Evolutionary conservation across 1,140 invertebrate genomes (phyloP).

Genomic region (Sweltsa coloradensis): DNA sequence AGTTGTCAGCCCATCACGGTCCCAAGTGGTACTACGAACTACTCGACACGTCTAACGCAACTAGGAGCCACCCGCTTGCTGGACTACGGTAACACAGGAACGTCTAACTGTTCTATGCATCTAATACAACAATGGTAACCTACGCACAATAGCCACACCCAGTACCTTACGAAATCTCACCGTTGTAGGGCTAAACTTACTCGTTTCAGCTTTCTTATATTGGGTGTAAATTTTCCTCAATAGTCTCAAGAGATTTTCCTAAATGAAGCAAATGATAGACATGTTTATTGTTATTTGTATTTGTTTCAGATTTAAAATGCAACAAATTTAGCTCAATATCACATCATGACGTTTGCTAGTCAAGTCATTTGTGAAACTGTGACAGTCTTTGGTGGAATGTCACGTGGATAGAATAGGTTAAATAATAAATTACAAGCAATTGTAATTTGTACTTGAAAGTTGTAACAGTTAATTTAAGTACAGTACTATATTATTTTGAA

Average conservation of each 20-base stretch:
- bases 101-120: neutral
- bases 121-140: neutral
- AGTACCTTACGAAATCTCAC: no score
- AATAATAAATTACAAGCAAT: neutral
- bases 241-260: slow-evolving; percentile 15
- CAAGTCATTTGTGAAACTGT: no score
- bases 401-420: slow-evolving; percentile 4
- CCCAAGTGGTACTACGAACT: neutral
- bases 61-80: neutral
- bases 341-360: neutral
- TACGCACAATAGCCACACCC: no score
- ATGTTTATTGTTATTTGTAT: slow-evolving; percentile 5
- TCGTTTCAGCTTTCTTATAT: slow-evolving; percentile 15
- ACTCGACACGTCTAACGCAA: neutral
- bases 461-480: no score
- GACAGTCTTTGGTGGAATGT: no score
- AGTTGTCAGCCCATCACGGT: neutral
- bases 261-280: slow-evolving; percentile 12
- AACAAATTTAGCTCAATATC: neutral
- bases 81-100: neutral
- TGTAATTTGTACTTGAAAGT: neutral
- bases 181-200: no score
- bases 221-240: slow-evolving; percentile 17
- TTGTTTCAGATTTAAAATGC: neutral
- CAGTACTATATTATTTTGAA: no score